phyloP scores from a whole-genome alignment of 2,888 invertebrate genomes.

The Trissonchulus sp. region DNA sequence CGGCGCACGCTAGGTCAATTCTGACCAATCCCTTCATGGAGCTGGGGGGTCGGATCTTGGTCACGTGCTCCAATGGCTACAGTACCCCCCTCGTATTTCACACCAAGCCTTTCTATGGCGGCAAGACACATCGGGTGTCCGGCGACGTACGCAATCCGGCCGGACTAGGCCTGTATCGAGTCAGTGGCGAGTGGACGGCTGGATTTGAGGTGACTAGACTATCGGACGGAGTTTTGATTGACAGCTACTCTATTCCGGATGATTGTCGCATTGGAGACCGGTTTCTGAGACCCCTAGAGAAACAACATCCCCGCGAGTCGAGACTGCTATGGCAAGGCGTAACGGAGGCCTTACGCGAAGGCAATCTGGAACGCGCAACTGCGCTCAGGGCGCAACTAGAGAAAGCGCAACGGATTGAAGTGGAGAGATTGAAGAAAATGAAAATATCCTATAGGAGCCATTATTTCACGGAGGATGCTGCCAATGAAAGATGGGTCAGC shows the following conservation, averaged over 20 bases:
- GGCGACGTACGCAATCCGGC: conserved; percentile 55
- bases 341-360: conserved; percentile 53
- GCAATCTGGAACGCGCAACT: conserved; percentile 55
- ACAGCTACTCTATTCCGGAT: conserved; percentile 20
- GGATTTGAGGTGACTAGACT: conserved; percentile 53
- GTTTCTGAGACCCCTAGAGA: conserved; percentile 52
- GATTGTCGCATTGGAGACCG: conserved; percentile 24
- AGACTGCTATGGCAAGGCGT: conserved; percentile 57
- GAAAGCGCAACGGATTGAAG: conserved; percentile 21
- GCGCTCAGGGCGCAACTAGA: conserved; percentile 36
- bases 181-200: conserved; percentile 58
- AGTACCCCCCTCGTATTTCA: conserved; percentile 55
- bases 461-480: background rate
- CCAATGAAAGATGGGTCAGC: background rate
- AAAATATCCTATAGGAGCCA: background rate
- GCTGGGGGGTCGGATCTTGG: conserved; percentile 55
- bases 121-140: conserved; percentile 56
- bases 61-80: background rate
- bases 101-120: conserved; percentile 59
- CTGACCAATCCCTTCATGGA: conserved; percentile 58
- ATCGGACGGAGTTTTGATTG: conserved; percentile 11
- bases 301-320: conserved; percentile 57
- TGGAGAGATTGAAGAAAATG: background rate
- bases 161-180: conserved; percentile 51
- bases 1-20: conserved; percentile 58